phyloP scores from a whole-genome alignment of 1,140 invertebrate genomes.

The Magallana angulata region DNA sequence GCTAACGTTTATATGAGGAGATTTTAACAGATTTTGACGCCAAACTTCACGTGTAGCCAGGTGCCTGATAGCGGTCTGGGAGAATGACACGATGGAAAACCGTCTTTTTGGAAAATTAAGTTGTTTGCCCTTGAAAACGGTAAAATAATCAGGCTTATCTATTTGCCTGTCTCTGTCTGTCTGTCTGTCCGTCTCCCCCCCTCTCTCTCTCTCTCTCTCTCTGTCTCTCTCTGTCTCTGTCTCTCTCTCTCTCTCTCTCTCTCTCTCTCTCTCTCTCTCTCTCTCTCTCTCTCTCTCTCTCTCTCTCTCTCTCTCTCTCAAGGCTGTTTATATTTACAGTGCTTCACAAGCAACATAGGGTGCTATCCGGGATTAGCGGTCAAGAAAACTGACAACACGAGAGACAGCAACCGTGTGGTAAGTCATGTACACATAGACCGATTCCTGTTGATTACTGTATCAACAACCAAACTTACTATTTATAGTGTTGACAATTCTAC shows the following conservation, averaged over 20 bases:
- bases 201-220: neutral
- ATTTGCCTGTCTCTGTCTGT: too few species aligned
- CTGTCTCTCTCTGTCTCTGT: too few species aligned
- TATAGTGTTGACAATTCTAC: too few species aligned
- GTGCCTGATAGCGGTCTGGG: neutral
- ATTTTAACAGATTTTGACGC: too few species aligned
- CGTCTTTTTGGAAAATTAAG: neutral
- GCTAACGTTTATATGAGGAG: too few species aligned
- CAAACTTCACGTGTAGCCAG: too few species aligned
- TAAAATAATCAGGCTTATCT: neutral
- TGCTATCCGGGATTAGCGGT: neutral
- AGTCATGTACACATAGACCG: neutral
- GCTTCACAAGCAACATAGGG: neutral
- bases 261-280: neutral
- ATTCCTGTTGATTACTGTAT: neutral
- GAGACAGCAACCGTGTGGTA: slow-evolving; percentile 6
- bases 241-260: too few species aligned
- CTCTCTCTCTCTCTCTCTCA: neutral
- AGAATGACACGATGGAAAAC: neutral
- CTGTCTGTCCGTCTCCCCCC: too few species aligned
- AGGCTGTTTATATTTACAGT: neutral
- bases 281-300: neutral
- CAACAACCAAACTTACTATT: too few species aligned
- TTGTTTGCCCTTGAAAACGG: neutral
- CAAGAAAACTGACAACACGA: neutral